These are phyloP conservation scores for Theocolax elegans DNA, from an alignment of 1,140 invertebrate genomes.

Conservation along the genomic window DNA sequence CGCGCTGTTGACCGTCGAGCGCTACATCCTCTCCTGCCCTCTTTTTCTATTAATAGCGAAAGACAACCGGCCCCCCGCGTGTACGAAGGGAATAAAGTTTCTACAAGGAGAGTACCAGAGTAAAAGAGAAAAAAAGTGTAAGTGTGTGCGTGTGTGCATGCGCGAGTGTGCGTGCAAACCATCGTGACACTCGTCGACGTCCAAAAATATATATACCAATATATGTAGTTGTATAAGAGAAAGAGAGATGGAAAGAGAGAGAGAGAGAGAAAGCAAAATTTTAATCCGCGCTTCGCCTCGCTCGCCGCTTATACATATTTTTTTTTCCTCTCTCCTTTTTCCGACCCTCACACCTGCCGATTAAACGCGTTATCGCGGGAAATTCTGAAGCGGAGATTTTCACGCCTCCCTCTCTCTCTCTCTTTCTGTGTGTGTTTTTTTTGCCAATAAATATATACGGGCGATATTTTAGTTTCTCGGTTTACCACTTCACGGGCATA, in stretches of 20 bases:
- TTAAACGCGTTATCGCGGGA: constrained; percentile 39
- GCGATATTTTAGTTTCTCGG: constrained; percentile 1
- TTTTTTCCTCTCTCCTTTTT: constrained; percentile 34
- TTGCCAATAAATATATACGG: constrained; percentile 8
- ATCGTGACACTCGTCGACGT: background rate
- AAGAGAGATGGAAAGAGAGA: background rate
- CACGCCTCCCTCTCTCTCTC: constrained; percentile 2
- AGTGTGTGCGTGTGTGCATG: too few species aligned
- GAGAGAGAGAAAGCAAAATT: constrained; percentile 17
- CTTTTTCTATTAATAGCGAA: constrained; percentile 57
- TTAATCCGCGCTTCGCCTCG: constrained; percentile 3
- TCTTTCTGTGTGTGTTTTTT: too few species aligned
- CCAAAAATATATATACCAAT: constrained; percentile 32
- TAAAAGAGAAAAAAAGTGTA: background rate
- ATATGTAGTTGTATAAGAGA: background rate
- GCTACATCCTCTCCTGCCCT: constrained; percentile 48
- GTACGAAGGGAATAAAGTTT: constrained; percentile 14
- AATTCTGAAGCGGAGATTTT: constrained; percentile 36
- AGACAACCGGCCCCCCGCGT: background rate
- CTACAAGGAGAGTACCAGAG: too few species aligned
- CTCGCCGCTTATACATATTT: constrained; percentile 34
- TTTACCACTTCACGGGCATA: background rate
- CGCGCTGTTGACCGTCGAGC: constrained; percentile 48
- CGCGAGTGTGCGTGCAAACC: background rate
- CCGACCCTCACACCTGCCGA: constrained; percentile 32